phyloP scores from a whole-genome alignment of 2,113 vertebrate genomes.

The Ophthalmolycus amberensis region DNA sequence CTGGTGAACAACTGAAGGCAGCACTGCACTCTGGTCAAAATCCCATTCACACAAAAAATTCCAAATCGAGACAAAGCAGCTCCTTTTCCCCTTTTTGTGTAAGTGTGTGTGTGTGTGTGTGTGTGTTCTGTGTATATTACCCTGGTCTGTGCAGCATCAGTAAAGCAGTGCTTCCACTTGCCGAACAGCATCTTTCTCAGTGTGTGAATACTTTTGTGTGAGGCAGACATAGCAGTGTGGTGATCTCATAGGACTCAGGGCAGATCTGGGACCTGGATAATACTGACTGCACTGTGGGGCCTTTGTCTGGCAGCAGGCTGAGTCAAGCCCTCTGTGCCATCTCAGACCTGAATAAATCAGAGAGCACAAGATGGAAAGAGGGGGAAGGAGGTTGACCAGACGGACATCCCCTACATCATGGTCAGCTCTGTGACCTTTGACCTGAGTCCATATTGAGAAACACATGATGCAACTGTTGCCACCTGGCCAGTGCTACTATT shows the following conservation, averaged over 20 bases:
- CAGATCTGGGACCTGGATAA: slow-evolving; percentile 71
- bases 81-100: slow-evolving; percentile 52
- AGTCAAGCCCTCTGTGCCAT: slow-evolving; percentile 73
- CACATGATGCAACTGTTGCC: slow-evolving; percentile 17
- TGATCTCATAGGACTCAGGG: slow-evolving; percentile 77
- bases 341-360: slow-evolving; percentile 62
- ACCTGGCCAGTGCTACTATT: slow-evolving; percentile 28
- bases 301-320: slow-evolving; percentile 78
- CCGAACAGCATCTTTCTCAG: slow-evolving; percentile 72
- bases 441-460: slow-evolving; percentile 34
- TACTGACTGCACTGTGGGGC: slow-evolving; percentile 61
- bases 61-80: slow-evolving; percentile 73
- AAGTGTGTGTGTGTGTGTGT: slow-evolving; percentile 4
- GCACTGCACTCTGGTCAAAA: slow-evolving; percentile 16
- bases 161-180: slow-evolving; percentile 56
- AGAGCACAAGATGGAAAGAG: slow-evolving; percentile 29
- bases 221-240: slow-evolving; percentile 71
- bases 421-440: slow-evolving; percentile 48
- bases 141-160: slow-evolving; percentile 70
- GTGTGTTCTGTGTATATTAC: slow-evolving; percentile 51
- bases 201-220: slow-evolving; percentile 72
- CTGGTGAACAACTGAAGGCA: slow-evolving; percentile 28
- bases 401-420: slow-evolving; percentile 30
- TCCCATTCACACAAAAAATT: slow-evolving; percentile 64
- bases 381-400: slow-evolving; percentile 11